Conservation (phyloP, 2,113 vertebrate genomes). For the Candoia aspera region DNA sequence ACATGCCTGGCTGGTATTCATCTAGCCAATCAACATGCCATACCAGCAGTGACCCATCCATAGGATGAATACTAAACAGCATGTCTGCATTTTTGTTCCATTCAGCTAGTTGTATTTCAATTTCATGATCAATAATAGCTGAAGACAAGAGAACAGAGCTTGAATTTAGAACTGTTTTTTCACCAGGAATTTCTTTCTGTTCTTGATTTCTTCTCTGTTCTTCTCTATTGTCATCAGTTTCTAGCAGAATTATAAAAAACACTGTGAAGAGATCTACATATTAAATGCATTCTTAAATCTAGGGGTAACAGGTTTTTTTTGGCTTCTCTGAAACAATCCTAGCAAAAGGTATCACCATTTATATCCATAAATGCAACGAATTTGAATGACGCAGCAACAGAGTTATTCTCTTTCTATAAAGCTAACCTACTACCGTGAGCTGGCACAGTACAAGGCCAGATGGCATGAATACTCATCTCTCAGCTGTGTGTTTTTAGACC, state of each 20-base stretch:
- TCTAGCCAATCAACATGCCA: slow-evolving; percentile 98
- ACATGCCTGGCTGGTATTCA: slow-evolving; percentile 98
- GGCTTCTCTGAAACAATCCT: background rate
- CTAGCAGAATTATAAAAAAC: slow-evolving; percentile 49
- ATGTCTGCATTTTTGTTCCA: slow-evolving; percentile 97
- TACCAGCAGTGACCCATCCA: slow-evolving; percentile 94
- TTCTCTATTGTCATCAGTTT: slow-evolving; percentile 66
- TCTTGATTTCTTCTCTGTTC: slow-evolving; percentile 72
- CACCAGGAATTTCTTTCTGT: slow-evolving; percentile 68
- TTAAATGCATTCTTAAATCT: background rate
- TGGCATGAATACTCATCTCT: too few relatives aligned
- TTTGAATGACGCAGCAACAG: too few relatives aligned
- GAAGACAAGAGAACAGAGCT: slow-evolving; percentile 73
- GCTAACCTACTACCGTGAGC: too few relatives aligned
- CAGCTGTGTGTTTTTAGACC: too few relatives aligned
- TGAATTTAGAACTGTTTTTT: slow-evolving; percentile 66
- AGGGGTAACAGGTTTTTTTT: background rate
- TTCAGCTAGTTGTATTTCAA: slow-evolving; percentile 88
- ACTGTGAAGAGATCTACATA: background rate
- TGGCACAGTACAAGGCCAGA: too few relatives aligned
- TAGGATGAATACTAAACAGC: slow-evolving; percentile 97
- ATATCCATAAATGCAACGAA: background rate
- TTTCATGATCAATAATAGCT: slow-evolving; percentile 88
- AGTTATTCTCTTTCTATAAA: too few relatives aligned
- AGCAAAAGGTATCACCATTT: background rate